Evolutionary conservation across 23 tunicate species (phyloP).

Genomic region (Clavelina lepadiformis): DNA sequence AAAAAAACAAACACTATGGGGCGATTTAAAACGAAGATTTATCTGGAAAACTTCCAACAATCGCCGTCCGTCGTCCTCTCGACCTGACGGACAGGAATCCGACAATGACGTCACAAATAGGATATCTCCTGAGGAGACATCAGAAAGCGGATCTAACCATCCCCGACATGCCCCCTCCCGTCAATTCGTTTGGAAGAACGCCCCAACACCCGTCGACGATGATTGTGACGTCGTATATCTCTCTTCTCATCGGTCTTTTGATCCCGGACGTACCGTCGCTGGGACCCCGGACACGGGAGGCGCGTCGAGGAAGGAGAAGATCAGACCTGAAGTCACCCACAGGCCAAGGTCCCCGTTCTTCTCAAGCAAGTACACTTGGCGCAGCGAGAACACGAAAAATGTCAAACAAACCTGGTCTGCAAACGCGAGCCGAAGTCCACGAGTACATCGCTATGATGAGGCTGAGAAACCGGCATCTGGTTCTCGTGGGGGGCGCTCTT

Average conservation of each 20-base stretch:
- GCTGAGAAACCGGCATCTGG: no score
- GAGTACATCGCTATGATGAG: no score
- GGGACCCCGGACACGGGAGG: neutral
- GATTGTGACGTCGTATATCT: slow-evolving; percentile 28
- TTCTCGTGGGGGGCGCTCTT: no score
- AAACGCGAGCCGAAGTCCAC: no score
- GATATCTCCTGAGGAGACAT: neutral
- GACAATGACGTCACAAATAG: neutral
- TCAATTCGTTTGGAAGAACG: slow-evolving; percentile 47
- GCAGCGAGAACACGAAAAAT: slow-evolving; percentile 13
- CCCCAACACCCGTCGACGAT: neutral
- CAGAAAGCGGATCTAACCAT: neutral
- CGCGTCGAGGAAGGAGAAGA: neutral
- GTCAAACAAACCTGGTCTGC: slow-evolving; percentile 20
- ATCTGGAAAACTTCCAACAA: slow-evolving; percentile 37
- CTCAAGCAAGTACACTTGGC: slow-evolving; percentile 32
- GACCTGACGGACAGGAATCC: slow-evolving; percentile 32
- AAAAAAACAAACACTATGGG: slow-evolving; percentile 27
- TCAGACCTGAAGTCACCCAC: neutral
- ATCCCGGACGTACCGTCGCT: neutral
- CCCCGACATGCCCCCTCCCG: slow-evolving; percentile 42
- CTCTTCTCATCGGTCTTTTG: slow-evolving; percentile 2
- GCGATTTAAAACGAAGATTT: slow-evolving; percentile 47
- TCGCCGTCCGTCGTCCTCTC: slow-evolving; percentile 21
- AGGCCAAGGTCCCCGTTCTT: slow-evolving; percentile 32